Base-by-base conservation (phyloP, 2,888 invertebrate genomes). In the Athetis lepigone region DNA sequence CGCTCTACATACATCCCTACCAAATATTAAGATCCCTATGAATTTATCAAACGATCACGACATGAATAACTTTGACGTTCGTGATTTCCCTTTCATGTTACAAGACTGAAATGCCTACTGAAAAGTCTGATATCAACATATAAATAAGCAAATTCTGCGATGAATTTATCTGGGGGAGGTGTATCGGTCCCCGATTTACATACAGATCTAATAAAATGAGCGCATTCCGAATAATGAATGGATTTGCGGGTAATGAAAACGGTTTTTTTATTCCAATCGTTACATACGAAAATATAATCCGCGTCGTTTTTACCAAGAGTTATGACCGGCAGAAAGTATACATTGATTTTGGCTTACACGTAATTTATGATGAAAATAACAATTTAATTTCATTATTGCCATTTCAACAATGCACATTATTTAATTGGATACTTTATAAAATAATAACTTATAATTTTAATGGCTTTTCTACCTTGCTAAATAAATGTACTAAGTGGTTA, bases 131-230 rank as follows among this genome's bases (percentile, higher is more conserved):
- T 75, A 81, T 75, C 81, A 80, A 85, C 80, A 81, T 85, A 82
- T 84, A 82, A 88, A 88, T 86, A 88, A 85, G 87, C 83, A 88
- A 85, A 84, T 77, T 80, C 54, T 70, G 64, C 82, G 70, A 85
- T 85, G 81, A 87, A 88, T 88, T 87, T 88, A 89, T 87, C 80
- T 84, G 75, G 70, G 72, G 83, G 82, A 79, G 82, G 70, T 81
- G 80, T 82, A 85, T 86, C 79, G 82, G 80, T 70, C 77, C 77
- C 80, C 75, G 70, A 90, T 92, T 91, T 88, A 87, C 91, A 92
- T 92, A 90, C 81, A 88, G 84, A 90, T 89, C 82, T 88, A 89
- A 91, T 92, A 90, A 89, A 91, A 87, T 85, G 83, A 80, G 77
- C 82, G 84, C 80, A 85, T 83, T 82, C 77, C 62, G 83, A 84